Percentiles rank a stretch among this genome's conserved stretches.
These are phyloP conservation scores for Hemithea aestivaria DNA, from an alignment of 2,888 invertebrate species.

Conservation along the genomic window DNA sequence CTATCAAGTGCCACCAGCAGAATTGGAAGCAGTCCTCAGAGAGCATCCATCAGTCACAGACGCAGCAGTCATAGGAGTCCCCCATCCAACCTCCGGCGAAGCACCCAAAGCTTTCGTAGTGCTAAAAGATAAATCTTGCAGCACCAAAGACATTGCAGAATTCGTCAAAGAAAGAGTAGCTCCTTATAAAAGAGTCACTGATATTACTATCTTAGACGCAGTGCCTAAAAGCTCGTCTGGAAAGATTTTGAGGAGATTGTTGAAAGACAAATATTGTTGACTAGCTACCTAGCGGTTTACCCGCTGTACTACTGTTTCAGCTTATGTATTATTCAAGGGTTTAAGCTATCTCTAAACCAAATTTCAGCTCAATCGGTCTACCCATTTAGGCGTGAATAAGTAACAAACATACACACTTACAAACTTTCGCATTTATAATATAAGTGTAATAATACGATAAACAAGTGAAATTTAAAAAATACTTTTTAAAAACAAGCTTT, in stretches of 20 bases:
- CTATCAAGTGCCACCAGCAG: conserved; percentile 92
- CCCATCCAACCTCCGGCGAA: conserved; percentile 85
- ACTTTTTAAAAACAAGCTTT: no score
- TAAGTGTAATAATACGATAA: no score
- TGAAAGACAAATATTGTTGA: conserved; percentile 66
- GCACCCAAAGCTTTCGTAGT: conserved; percentile 88
- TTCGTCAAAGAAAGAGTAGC: conserved; percentile 86
- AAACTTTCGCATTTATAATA: no score
- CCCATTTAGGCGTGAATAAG: no score
- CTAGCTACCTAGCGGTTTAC: no score
- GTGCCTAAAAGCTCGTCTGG: conserved; percentile 89
- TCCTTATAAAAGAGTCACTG: conserved; percentile 85
- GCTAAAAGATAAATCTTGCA: conserved; percentile 37
- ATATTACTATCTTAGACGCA: conserved; percentile 82
- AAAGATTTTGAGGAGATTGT: conserved; percentile 85
- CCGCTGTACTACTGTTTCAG: no score
- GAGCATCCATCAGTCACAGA: conserved; percentile 87
- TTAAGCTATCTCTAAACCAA: no score
- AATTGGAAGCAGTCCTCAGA: conserved; percentile 87
- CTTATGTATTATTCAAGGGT: no score
- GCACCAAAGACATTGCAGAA: conserved; percentile 78
- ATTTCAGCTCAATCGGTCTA: no score
- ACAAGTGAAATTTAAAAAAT: no score
- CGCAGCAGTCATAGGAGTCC: conserved; percentile 90
- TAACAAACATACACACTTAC: no score